These are phyloP conservation scores for Aythya baeri DNA, from an alignment of 2,113 vertebrate species.

Conservation along the genomic window DNA sequence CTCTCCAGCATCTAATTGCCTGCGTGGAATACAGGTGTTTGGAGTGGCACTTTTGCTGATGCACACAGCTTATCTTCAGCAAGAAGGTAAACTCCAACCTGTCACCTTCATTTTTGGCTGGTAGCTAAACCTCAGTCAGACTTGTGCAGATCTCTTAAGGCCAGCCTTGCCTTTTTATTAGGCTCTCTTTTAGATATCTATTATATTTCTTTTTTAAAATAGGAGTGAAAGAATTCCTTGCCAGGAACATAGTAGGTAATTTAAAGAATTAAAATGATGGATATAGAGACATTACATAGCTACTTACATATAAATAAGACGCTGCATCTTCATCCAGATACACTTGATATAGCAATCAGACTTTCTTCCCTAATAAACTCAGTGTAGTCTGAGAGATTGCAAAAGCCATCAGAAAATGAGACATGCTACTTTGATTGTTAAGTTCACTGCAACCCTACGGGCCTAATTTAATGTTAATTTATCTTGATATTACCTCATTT, in stretches of 20 bases:
- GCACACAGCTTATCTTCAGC: neutral
- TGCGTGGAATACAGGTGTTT: accelerated
- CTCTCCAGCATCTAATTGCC: neutral
- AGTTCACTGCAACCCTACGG: neutral
- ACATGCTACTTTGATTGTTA: neutral
- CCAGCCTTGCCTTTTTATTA: neutral
- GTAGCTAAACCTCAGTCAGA: neutral
- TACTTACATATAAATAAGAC: neutral
- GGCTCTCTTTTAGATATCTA: neutral
- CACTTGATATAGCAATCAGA: neutral
- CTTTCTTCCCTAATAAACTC: neutral
- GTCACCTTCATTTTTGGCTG: neutral
- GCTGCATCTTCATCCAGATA: neutral
- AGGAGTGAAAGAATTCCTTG: neutral
- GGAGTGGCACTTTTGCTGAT: neutral
- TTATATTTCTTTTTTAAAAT: neutral
- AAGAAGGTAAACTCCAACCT: neutral
- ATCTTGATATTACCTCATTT: neutral
- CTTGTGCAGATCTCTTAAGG: neutral
- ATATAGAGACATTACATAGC: neutral
- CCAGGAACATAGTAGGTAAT: neutral
- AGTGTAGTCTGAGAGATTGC: neutral
- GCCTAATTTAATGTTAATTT: neutral
- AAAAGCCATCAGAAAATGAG: neutral
- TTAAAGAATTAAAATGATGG: neutral